A percentile compares a stretch with the other conserved stretches of the same genome.
Conservation (phyloP, 2,888 invertebrate genomes). For the Cerastoderma edule region DNA sequence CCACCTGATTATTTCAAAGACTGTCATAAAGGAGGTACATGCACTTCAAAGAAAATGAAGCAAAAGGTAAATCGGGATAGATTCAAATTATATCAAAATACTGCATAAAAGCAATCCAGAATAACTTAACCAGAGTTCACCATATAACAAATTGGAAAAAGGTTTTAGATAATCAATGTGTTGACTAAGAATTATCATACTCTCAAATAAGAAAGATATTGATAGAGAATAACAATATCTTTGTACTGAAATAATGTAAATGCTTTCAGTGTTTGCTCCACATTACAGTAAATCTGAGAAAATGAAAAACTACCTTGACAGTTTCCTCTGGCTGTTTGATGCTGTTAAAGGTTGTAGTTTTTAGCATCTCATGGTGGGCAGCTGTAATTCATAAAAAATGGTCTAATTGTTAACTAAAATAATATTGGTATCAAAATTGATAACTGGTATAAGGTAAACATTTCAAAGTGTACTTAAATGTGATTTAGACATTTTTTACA, state of each 20-base stretch:
- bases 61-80: background rate
- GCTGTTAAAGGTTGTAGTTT: constrained; percentile 66
- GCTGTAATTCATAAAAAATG: constrained; percentile 58
- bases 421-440: background rate
- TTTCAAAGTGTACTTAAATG: background rate
- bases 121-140: no score
- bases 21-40: background rate
- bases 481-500: no score
- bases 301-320: constrained; percentile 89
- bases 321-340: constrained; percentile 89
- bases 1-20: background rate
- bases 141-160: no score
- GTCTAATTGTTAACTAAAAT: background rate
- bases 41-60: background rate
- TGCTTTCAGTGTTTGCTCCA: no score
- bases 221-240: no score
- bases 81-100: no score
- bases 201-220: no score
- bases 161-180: no score
- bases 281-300: no score
- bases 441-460: background rate
- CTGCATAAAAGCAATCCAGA: no score
- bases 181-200: no score
- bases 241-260: no score
- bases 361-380: constrained; percentile 68